phyloP scores from a whole-genome alignment of 2,888 invertebrate genomes.

The Didymodactylos carnosus region DNA sequence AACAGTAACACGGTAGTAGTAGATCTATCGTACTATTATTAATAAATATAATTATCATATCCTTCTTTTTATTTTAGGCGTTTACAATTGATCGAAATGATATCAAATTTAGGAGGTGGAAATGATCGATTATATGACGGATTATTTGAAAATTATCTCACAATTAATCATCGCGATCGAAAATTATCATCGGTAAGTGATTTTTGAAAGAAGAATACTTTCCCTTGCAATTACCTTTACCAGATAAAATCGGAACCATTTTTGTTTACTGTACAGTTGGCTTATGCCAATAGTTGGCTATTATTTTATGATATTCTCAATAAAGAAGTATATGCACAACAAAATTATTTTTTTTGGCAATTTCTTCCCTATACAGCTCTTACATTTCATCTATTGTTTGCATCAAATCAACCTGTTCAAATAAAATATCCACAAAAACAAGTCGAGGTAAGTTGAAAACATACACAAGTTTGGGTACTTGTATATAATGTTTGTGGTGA shows the following conservation, averaged over 20 bases:
- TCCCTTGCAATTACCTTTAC: too few species aligned
- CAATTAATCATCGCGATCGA: not conserved
- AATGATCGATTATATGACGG: not conserved
- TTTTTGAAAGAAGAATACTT: too few species aligned
- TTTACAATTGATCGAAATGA: not conserved
- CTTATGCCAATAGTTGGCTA: not conserved
- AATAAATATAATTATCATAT: not conserved
- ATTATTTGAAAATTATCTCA: not conserved
- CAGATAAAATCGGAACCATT: too few species aligned
- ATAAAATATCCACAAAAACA: not conserved
- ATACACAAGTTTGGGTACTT: too few species aligned
- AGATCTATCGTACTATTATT: too few species aligned
- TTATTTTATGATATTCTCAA: not conserved
- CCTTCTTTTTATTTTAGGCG: not conserved
- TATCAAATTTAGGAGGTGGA: not conserved
- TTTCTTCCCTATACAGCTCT: not conserved
- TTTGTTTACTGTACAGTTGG: not conserved
- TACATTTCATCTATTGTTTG: not conserved
- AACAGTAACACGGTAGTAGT: not conserved
- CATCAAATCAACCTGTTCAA: not conserved
- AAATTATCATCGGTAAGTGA: not conserved
- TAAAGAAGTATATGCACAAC: not conserved
- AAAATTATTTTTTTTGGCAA: not conserved
- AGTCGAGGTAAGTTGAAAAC: not conserved
- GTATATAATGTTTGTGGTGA: too few species aligned